These are phyloP conservation scores for Eretmocerus hayati DNA, from an alignment of 2,888 invertebrate genomes.

Conservation along the genomic window DNA sequence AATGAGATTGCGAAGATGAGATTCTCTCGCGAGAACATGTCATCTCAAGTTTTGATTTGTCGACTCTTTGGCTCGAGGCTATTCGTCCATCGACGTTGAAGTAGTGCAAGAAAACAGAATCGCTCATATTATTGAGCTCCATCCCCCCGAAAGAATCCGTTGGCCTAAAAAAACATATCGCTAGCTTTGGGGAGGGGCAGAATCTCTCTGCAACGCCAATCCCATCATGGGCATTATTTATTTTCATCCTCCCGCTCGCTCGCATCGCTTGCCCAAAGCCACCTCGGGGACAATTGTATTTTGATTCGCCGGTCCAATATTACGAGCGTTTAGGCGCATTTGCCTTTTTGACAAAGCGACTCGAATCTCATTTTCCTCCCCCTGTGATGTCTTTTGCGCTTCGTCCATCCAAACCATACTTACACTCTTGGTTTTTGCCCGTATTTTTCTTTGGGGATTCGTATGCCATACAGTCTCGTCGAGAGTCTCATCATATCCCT, in stretches of 20 bases:
- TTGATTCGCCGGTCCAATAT: constrained; percentile 37
- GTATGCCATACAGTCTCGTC: no score
- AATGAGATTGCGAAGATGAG: no score
- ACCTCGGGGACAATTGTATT: constrained; percentile 35
- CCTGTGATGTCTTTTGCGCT: background rate
- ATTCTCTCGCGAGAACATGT: no score
- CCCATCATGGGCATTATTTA: background rate
- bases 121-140: background rate
- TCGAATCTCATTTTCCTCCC: constrained; percentile 33
- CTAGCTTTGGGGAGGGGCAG: constrained; percentile 9
- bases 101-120: no score
- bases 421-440: no score
- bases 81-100: no score
- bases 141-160: constrained; percentile 2
- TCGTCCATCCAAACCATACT: no score
- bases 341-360: constrained; percentile 47
- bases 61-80: no score
- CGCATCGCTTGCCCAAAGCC: no score
- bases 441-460: constrained; percentile 2
- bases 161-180: constrained; percentile 23
- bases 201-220: background rate
- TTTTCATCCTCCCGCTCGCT: background rate
- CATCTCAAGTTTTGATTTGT: no score
- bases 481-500: no score
- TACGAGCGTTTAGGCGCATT: constrained; percentile 42